Evolutionary conservation across 2,888 invertebrate genomes (phyloP).

Genomic region (Helicoverpa assulta): DNA sequence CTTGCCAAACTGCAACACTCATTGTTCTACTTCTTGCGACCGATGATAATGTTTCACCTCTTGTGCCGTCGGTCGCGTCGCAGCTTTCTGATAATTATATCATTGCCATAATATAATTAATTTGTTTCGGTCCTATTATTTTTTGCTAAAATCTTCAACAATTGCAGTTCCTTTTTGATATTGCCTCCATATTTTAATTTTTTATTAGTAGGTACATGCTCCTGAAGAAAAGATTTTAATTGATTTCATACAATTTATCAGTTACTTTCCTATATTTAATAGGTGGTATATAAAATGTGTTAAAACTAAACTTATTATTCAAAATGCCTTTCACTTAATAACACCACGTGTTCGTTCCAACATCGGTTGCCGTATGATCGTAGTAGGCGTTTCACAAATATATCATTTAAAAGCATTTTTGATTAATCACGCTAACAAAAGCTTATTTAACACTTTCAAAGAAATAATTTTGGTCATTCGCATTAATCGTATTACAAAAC

Average conservation of each 20-base stretch:
- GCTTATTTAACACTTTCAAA: slow-evolving; percentile 26
- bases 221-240: neutral
- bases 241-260: neutral
- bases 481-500: slow-evolving; percentile 5
- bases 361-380: slow-evolving; percentile 30
- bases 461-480: slow-evolving; percentile 11
- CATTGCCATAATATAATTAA: slow-evolving; percentile 10
- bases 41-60: slow-evolving; percentile 44
- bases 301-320: neutral
- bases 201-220: neutral
- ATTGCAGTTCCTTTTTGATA: neutral
- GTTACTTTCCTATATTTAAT: too few species aligned
- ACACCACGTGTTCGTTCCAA: slow-evolving; percentile 2
- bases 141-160: neutral
- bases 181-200: neutral
- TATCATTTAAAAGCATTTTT: too few species aligned
- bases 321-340: slow-evolving; percentile 6
- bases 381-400: slow-evolving; percentile 29
- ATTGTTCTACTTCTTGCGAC: slow-evolving; percentile 51
- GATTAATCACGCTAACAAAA: neutral
- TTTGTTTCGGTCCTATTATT: neutral
- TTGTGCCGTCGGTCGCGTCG: slow-evolving; percentile 2
- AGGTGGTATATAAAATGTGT: neutral
- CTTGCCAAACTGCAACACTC: slow-evolving; percentile 62
- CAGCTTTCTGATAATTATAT: slow-evolving; percentile 3